Evolutionary conservation across 2,888 invertebrate genomes (phyloP), one percentile per base, ranked within the genome.

Genomic region (Athrips mouffetella): DNA sequence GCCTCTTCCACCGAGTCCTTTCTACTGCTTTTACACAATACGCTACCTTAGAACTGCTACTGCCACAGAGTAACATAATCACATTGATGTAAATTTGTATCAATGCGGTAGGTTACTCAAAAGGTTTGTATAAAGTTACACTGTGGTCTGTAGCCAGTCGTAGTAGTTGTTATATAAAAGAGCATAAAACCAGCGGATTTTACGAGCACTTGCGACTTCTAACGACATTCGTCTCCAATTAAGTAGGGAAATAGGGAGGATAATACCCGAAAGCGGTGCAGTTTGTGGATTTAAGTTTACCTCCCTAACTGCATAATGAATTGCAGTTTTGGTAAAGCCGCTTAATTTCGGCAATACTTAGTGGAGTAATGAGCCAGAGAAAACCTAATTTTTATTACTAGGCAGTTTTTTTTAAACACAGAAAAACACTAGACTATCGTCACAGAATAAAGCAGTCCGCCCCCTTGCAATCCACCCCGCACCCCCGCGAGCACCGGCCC

Each of bases 191-290:
- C 76, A 59, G 66, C 65, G 74, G 73, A 73, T 78, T 83, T 83
- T 78, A 82, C 79, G 80, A 79, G 76, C 76, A 70, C 77, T 80
- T 74, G 73, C 70, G 72, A 81, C 73, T 77, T 75, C 77, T 80
- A 84, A 83, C 82, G 82, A 82, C 79, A 82, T 82, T 80, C 79
- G 72, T 82, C 81, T 78, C 69, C 74, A 80, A 81, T 80, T 85
- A 83, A 82, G 73, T 77, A 74, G 76, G 73, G 72, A 76, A 76
- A 80, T 79, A 76, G 75, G 70, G 73, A 68, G 77, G 79, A 80
- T 83, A 81, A 81, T 81, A 67, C 75, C 70, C 62, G 51, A 70
- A 73, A 76, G 75, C 74, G 72, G 66, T 65, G 72, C 76, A 80
- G 75, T 84, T 80, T 80, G 81, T 76, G 78, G 75, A 76, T 72